Base-by-base conservation (phyloP, 2,888 invertebrate species). In the Mystacides longicornis region DNA sequence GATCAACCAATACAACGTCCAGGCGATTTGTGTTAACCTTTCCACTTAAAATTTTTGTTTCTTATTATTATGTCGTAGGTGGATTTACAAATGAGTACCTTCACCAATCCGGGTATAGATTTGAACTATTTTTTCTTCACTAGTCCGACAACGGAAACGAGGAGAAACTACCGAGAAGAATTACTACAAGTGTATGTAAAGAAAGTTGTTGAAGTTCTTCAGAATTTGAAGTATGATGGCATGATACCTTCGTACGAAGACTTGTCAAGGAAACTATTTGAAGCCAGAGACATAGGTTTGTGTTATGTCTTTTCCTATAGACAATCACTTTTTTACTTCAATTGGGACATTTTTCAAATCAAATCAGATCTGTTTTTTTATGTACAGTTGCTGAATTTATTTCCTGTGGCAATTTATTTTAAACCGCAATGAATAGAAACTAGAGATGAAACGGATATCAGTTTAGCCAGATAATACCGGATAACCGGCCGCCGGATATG, bases 101-200 rank as follows among this genome's bases (percentile, higher is more conserved):
- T 68, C 47, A 66, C 67, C n/a, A 71, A 70, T 50, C 65, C 67
- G 5, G 73, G 71, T 2, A 67, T 71, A 16, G 73, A 72, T 61
- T 56, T 72, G 2, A 72, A 71, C 48, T 72, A 73, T 56, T 73
- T 73, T 42, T 59, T 73, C 0, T 67, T 67, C 23, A 72, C 72
- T 3, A 72, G 71, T 59, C 59, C 68, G 2, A 65, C 68, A 23
- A 60, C 68, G 23, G 65, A 69, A 18, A 67, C 68, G 1, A 58
- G 71, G 0, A 54, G 45, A 7, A 58, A 61, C 1, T 63, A 66
- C 27, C 64, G 68, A 0, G 63, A 66, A 9, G 59, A 62, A 14
- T 59, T 72, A 0, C 64, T 73, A 18, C 63, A 64, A 46, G 58
- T 37, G 1, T 72, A 72, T 57, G 63, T 63, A 23, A 57, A 64